Base-by-base conservation (phyloP, 2,113 vertebrate species). In the Ageneiosus marmoratus region DNA sequence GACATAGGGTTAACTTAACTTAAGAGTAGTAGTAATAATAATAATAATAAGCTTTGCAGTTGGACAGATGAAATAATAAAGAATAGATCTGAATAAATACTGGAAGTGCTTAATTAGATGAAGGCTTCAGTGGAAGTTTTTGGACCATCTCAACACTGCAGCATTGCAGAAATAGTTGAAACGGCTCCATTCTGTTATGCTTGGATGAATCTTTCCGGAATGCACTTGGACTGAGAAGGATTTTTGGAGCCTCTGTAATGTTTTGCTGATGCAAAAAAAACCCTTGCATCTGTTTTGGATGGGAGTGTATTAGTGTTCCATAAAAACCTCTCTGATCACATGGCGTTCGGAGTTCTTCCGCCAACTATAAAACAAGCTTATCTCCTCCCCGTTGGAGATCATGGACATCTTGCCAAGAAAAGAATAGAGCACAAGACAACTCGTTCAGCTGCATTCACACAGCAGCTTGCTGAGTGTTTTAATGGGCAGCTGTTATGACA, bases 341-440 rank as follows among this genome's bases (percentile, higher is more conserved):
- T 77, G 51, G 34, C n/a, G 27, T 63, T 83, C 8, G 20, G 37
- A 70, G 81, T 72, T 41, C 37, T 34, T 65, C 3, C 51, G 69
- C 77, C 46, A 75, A 29, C 58, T 65, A 46, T 63, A 85, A 63
- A 62, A 69, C 70, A 53, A 37, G 79, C 48, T 74, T 75, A 56
- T 80, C 84, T 85, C 77, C 80, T 80, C 15, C 74, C 70, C 77
- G 80, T 82, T 62, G 2, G 32, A 62, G 48, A 73, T 79, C 62
- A 58, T 27, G 50, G 77, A 73, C 29, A 53, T 48, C 76, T 74
- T 9, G 58, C 44, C 32, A 24, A 46, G 46, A n/a, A 22, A 50
- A 29, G 20, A 24, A 37, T n/a, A 20, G 51, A 50, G 16, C 46
- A 51, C 10, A 9, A 74, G 6, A 51, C 46, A 32, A 32, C 44